Evolutionary conservation across 2,113 vertebrate genomes (phyloP).

Genomic region (Nothocercus nigrocapillus): DNA sequence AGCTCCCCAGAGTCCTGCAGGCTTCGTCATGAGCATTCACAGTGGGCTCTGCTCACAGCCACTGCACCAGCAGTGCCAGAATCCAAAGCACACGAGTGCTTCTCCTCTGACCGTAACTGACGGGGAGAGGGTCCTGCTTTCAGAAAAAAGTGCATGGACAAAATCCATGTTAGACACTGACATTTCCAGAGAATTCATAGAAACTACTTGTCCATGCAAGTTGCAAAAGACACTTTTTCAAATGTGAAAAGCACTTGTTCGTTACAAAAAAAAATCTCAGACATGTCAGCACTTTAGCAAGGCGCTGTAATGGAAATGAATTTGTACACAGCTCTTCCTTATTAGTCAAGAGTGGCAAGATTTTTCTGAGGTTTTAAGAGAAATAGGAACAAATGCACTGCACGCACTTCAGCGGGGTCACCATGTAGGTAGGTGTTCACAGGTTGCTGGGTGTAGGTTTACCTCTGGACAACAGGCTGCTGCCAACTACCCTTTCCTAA

Average conservation of each 20-base stretch:
- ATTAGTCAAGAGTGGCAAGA: not conserved
- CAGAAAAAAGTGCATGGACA: slow-evolving; percentile 67
- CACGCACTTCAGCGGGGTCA: not conserved
- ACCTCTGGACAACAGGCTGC: slow-evolving; percentile 24
- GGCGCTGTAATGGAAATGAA: slow-evolving; percentile 51
- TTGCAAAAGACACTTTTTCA: slow-evolving; percentile 76
- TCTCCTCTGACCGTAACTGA: slow-evolving; percentile 50
- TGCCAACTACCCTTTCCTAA: not conserved
- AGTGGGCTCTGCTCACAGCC: slow-evolving; percentile 46
- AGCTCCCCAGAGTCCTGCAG: slow-evolving; percentile 54
- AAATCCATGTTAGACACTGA: slow-evolving; percentile 75
- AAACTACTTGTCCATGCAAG: slow-evolving; percentile 67
- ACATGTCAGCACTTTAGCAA: slow-evolving; percentile 55
- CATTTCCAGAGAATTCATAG: slow-evolving; percentile 71
- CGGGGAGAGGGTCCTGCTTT: slow-evolving; percentile 11
- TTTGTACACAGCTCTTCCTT: slow-evolving; percentile 66
- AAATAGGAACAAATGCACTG: not conserved
- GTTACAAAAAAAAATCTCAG: slow-evolving; percentile 57
- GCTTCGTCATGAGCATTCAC: not conserved
- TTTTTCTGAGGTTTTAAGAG: slow-evolving; percentile 23
- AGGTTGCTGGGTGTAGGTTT: slow-evolving; percentile 21
- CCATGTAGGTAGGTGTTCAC: not conserved
- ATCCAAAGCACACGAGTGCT: slow-evolving; percentile 42
- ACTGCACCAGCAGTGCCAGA: slow-evolving; percentile 41
- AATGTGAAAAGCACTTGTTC: slow-evolving; percentile 79